Conservation (phyloP, 1,140 invertebrate genomes). For the Papilio polyxenes region DNA sequence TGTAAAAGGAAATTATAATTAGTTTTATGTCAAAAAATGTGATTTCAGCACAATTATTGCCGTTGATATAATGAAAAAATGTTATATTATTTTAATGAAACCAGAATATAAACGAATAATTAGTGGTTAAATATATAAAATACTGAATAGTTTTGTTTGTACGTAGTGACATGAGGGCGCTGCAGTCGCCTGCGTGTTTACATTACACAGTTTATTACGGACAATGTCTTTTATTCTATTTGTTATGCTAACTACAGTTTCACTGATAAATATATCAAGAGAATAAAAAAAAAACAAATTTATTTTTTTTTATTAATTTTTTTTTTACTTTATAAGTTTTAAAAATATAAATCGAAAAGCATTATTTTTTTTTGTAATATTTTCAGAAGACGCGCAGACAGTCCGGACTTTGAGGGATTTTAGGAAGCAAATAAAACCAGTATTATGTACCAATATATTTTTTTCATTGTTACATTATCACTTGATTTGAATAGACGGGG, state of each 20-base stretch:
- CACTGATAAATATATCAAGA: not conserved
- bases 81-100: too few relatives aligned
- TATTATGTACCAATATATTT: slow-evolving; percentile 18
- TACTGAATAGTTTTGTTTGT: too few relatives aligned
- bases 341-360: not conserved
- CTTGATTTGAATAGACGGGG: not conserved
- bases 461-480: slow-evolving; percentile 25
- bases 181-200: not conserved
- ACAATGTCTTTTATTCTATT: slow-evolving; percentile 6
- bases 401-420: slow-evolving; percentile 35
- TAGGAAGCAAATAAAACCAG: slow-evolving; percentile 30
- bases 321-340: not conserved
- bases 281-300: not conserved
- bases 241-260: not conserved
- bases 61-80: not conserved
- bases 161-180: not conserved
- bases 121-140: too few relatives aligned
- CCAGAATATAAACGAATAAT: too few relatives aligned
- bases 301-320: not conserved
- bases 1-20: not conserved
- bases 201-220: slow-evolving; percentile 26
- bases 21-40: not conserved
- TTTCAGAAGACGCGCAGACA: slow-evolving; percentile 36
- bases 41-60: not conserved
- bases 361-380: slow-evolving; percentile 32